Evolutionary conservation across 1,140 invertebrate species (phyloP), one percentile per base, ranked within the genome.

Genomic region (Solen grandis): DNA sequence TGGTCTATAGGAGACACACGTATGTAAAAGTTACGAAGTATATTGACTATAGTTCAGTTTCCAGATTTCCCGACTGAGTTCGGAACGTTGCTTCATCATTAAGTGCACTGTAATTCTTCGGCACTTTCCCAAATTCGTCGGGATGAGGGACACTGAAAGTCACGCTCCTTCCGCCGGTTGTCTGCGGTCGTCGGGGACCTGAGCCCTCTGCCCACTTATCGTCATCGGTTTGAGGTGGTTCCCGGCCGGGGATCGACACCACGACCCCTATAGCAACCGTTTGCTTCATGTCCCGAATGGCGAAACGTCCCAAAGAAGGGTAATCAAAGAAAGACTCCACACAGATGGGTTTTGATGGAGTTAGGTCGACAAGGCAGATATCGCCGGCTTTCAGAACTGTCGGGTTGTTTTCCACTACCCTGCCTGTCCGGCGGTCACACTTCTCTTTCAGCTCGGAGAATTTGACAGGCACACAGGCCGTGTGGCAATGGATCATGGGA

Each of bases 241-340:
- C 75, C 22, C 83, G 57, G 4, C 83, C 83, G 16, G 75, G 69
- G 36, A 84, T 82, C 29, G 73, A 59, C 4, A 85, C 72, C n/a
- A 98, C 98, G 87, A 99, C 98, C 90, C 98, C 98, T 77, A 99
- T 98, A 84, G 98, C 98, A 36, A 99, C 98, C 4, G 98, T 99
- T 93, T 99, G 98, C 92, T 97, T 95, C 97, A 99, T 99, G 94
- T 99, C 98, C 93, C 98, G 96, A 25, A 99, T 97, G 83, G 98
- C 97, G 89, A 99, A 99, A 93, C 98, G 96, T 86, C 98, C 98
- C 85, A 99, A 94, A 80, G 98, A 98, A 87, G 98, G 97, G 94
- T 98, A 99, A 92, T 99, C 97, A 91, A 97, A 96, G 95, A 99
- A 99, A 86, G 97, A 96, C 93, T 99, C 98, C 29, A 99, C 97